Evolutionary conservation across 2,797 vertebrate species (phyloP).

Genomic region (Phoebastria nigripes): DNA sequence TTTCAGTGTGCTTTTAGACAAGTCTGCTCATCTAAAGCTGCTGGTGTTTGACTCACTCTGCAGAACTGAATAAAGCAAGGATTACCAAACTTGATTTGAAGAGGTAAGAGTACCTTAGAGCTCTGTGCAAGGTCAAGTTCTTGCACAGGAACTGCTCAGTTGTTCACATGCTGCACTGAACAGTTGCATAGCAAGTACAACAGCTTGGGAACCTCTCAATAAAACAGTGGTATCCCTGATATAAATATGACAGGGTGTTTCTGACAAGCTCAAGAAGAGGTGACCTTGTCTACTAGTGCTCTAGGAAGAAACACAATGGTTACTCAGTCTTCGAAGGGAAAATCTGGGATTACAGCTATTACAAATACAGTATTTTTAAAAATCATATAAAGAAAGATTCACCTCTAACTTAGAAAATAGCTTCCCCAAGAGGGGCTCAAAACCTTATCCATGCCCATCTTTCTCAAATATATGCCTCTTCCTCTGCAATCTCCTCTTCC

Average conservation of each 20-base stretch:
- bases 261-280: not conserved
- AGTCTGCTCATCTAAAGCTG: not conserved
- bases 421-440: not conserved
- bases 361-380: not conserved
- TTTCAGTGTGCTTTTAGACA: not conserved
- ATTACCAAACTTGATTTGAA: constrained; percentile 12
- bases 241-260: not conserved
- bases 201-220: not conserved
- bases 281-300: not conserved
- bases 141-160: not conserved
- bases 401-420: not conserved
- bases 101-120: not conserved
- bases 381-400: not conserved
- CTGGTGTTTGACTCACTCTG: not conserved
- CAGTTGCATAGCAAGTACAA: not conserved
- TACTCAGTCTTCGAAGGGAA: not conserved
- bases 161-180: not conserved
- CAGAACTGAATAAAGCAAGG: not conserved
- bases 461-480: not conserved
- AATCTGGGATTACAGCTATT: not conserved
- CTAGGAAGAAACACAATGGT: not conserved
- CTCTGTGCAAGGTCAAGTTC: not conserved
- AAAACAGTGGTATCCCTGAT: not conserved
- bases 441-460: not conserved
- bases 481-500: not conserved